Percentiles rank a stretch among this genome's conserved stretches.
phyloP scores from a whole-genome alignment of 2,113 vertebrate genomes.

The Oryzias melastigma region DNA sequence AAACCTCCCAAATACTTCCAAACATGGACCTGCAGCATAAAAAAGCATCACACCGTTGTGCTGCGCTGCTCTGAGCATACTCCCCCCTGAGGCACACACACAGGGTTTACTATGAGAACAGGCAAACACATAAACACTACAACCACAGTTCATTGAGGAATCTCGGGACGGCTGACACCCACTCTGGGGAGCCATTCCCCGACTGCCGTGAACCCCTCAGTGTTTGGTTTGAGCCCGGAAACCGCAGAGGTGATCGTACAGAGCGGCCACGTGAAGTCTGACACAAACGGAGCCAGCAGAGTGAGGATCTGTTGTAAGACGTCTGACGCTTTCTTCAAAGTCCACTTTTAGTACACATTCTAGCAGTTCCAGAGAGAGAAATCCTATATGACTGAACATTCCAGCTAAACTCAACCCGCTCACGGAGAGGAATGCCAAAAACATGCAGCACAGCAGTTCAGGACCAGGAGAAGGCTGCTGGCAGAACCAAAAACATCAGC shows the following conservation, averaged over 20 bases:
- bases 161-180: slow-evolving; percentile 5
- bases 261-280: slow-evolving; percentile 52
- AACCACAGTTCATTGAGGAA: slow-evolving; percentile 37
- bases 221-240: slow-evolving; percentile 46
- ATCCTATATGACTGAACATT: too few species aligned
- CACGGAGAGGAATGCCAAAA: too few species aligned
- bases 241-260: slow-evolving; percentile 19
- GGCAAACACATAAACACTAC: slow-evolving; percentile 40
- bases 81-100: slow-evolving; percentile 12
- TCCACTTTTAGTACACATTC: too few species aligned
- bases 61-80: slow-evolving; percentile 20
- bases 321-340: too few species aligned
- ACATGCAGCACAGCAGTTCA: too few species aligned
- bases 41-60: slow-evolving; percentile 35
- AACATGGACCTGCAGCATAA: slow-evolving; percentile 14
- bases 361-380: too few species aligned
- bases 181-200: background rate
- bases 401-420: too few species aligned
- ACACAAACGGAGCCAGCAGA: slow-evolving; percentile 16
- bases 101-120: slow-evolving; percentile 43
- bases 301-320: too few species aligned
- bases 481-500: too few species aligned
- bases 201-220: slow-evolving; percentile 1
- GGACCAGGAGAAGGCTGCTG: too few species aligned
- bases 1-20: slow-evolving; percentile 9